Conservation (phyloP, 2,797 vertebrate genomes). For the Chaunax sp. region DNA sequence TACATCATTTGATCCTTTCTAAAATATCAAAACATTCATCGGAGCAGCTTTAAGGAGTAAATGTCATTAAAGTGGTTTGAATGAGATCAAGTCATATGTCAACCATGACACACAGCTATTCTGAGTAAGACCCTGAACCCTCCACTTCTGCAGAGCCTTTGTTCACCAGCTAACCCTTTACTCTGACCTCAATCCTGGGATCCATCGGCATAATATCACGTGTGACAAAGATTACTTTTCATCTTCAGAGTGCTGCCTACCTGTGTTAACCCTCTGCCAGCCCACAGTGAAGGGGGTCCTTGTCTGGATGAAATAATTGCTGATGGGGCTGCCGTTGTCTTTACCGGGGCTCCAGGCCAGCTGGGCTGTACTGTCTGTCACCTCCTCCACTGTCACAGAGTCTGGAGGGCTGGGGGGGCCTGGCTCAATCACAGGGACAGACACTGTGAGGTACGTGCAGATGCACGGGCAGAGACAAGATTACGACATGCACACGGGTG, state of each 20-base stretch:
- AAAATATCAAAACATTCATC: too few relatives aligned
- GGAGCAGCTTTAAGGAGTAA: too few relatives aligned
- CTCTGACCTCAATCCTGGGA: slow-evolving; percentile 43
- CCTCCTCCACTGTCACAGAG: slow-evolving; percentile 85
- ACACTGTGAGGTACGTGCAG: slow-evolving; percentile 64
- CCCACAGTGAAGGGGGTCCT: slow-evolving; percentile 87
- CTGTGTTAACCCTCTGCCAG: slow-evolving; percentile 87
- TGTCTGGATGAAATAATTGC: slow-evolving; percentile 84
- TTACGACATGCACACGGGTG: not conserved
- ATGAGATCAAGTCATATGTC: slow-evolving; percentile 38
- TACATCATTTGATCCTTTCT: too few relatives aligned
- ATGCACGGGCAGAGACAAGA: slow-evolving; percentile 31
- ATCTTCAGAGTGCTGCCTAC: slow-evolving; percentile 60
- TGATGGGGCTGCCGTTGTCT: slow-evolving; percentile 88
- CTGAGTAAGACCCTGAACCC: slow-evolving; percentile 26
- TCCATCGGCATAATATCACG: slow-evolving; percentile 28
- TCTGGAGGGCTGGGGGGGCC: slow-evolving; percentile 86
- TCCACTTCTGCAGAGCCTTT: slow-evolving; percentile 12
- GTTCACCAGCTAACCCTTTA: slow-evolving; percentile 42
- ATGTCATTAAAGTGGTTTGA: slow-evolving; percentile 37
- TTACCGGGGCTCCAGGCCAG: slow-evolving; percentile 85
- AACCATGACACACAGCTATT: slow-evolving; percentile 26
- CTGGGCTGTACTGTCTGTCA: slow-evolving; percentile 88
- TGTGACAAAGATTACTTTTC: slow-evolving; percentile 26
- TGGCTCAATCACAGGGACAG: slow-evolving; percentile 77